Percentiles rank a stretch among this genome's conserved stretches.
Evolutionary conservation across 2,113 vertebrate species (phyloP).

Genomic region (Proteles cristata): DNA sequence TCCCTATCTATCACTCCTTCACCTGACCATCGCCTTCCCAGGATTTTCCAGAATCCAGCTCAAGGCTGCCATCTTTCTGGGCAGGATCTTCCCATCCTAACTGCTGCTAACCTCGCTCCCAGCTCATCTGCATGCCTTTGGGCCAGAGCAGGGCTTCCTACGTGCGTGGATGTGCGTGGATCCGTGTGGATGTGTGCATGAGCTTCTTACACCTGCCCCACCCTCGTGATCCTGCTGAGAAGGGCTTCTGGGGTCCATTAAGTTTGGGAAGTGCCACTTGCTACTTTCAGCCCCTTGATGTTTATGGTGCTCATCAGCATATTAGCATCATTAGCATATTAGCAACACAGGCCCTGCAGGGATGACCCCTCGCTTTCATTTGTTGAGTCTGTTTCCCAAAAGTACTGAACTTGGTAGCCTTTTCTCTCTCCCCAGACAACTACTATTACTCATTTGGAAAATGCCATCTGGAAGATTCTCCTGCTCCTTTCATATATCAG

Average conservation of each 20-base stretch:
- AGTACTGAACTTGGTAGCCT: not conserved
- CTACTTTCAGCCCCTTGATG: not conserved
- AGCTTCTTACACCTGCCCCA: not conserved
- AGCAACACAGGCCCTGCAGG: not conserved
- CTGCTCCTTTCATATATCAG: not conserved
- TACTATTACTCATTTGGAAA: not conserved
- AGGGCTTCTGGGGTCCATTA: not conserved
- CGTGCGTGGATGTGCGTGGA: no score
- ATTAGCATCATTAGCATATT: not conserved
- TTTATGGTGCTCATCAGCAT: not conserved
- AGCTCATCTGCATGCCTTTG: not conserved
- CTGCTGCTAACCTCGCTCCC: not conserved
- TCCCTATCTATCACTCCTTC: not conserved
- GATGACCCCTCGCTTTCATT: not conserved
- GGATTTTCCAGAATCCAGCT: not conserved
- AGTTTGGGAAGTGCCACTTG: not conserved
- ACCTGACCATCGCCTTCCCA: not conserved
- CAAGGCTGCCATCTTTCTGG: not conserved
- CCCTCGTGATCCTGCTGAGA: not conserved
- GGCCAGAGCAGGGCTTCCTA: not conserved
- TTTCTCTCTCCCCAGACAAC: not conserved
- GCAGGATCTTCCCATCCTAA: not conserved
- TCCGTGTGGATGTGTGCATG: no score
- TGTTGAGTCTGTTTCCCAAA: constrained; percentile 20
- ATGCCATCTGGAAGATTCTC: not conserved